Conservation (phyloP, 1,140 invertebrate species). For the Trichoplusia ni region DNA sequence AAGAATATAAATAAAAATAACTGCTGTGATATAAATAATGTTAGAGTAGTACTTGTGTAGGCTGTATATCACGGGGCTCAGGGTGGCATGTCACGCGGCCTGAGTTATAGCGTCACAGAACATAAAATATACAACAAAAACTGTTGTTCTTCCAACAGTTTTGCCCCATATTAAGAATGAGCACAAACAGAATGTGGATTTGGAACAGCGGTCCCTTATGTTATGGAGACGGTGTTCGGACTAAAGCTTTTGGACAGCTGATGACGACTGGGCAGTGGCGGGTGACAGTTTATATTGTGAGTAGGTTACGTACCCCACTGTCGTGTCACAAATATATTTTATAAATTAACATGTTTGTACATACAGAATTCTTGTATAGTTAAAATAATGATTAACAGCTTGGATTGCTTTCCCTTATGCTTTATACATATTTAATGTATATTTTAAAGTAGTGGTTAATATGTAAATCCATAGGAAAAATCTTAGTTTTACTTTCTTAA, state of each 20-base stretch:
- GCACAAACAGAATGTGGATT: constrained; percentile 76
- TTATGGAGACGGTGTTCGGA: constrained; percentile 48
- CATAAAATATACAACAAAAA: constrained; percentile 80
- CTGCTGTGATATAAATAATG: constrained; percentile 72
- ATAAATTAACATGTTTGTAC: too few species aligned
- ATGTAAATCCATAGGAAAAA: too few species aligned
- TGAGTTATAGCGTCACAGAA: constrained; percentile 78
- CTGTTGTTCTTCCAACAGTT: constrained; percentile 79
- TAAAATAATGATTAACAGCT: too few species aligned
- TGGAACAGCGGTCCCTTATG: constrained; percentile 46
- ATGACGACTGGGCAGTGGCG: not conserved
- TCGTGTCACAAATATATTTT: too few species aligned
- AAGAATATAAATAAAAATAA: constrained; percentile 77
- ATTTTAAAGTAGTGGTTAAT: too few species aligned
- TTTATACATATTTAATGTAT: too few species aligned
- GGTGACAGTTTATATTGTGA: too few species aligned
- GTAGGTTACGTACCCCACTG: too few species aligned
- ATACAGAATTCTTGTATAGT: too few species aligned
- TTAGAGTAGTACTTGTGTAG: constrained; percentile 45
- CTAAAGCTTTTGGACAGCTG: not conserved
- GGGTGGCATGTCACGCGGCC: constrained; percentile 59
- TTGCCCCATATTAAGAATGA: constrained; percentile 79
- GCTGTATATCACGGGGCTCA: constrained; percentile 66
- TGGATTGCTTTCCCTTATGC: too few species aligned
- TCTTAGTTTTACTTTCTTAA: too few species aligned